phyloP scores from a whole-genome alignment of 2,888 invertebrate species.

The Eutolmus rufibarbis region DNA sequence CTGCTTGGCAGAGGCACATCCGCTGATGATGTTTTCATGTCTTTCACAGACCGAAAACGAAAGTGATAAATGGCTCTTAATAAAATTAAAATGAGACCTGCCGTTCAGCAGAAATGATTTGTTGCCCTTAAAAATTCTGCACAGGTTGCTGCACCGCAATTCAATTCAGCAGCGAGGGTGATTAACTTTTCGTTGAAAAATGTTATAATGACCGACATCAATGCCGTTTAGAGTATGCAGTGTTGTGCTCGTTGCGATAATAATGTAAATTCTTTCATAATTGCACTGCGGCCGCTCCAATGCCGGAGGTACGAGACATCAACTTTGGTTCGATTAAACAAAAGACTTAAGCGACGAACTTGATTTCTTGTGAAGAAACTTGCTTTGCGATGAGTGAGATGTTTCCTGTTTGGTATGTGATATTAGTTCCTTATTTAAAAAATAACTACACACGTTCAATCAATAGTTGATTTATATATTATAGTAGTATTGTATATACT shows the following conservation, averaged over 20 bases:
- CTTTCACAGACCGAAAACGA: neutral
- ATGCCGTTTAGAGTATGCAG: neutral
- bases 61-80: conserved; percentile 3
- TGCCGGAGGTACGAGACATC: neutral
- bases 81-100: neutral
- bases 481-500: no score
- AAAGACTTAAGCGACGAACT: neutral
- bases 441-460: no score
- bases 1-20: neutral
- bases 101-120: neutral
- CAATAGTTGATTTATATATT: no score
- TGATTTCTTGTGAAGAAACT: neutral
- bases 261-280: conserved; percentile 10
- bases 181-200: conserved; percentile 3
- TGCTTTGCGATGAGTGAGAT: neutral
- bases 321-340: neutral
- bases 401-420: neutral
- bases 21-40: neutral
- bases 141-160: neutral
- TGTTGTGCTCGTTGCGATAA: neutral
- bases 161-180: neutral
- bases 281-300: neutral
- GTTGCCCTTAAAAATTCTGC: neutral
- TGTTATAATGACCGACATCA: conserved; percentile 15
- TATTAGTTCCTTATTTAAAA: neutral